Percentiles rank a stretch among this genome's conserved stretches.
Conservation (phyloP, 1,140 invertebrate genomes). For the Octopus bimaculoides region DNA sequence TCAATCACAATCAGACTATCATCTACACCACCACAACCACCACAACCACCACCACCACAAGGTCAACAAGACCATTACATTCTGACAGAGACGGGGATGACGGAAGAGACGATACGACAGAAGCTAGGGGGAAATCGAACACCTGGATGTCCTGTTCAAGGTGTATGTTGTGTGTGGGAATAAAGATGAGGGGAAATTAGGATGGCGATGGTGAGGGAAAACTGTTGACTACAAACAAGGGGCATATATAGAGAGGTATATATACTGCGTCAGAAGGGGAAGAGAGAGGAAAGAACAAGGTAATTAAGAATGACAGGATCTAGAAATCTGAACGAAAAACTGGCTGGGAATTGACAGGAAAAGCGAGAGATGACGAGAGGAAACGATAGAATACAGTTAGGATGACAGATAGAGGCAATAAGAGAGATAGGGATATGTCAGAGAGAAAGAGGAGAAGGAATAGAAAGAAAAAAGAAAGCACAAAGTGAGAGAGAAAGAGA, state of each 20-base stretch:
- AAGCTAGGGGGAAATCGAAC: too few relatives aligned
- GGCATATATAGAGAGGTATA: background rate
- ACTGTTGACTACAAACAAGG: too few relatives aligned
- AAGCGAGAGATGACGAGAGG: background rate
- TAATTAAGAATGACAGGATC: background rate
- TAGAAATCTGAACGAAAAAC: background rate
- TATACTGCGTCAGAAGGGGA: background rate
- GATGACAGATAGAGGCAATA: background rate
- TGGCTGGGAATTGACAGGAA: background rate
- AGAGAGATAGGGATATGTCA: background rate
- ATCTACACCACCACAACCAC: too few relatives aligned
- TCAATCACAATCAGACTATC: too few relatives aligned
- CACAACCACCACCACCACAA: too few relatives aligned
- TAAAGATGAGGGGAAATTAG: too few relatives aligned
- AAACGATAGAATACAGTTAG: background rate
- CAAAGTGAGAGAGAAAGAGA: background rate
- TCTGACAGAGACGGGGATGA: too few relatives aligned
- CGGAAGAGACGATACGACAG: too few relatives aligned
- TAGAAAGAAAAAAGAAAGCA: background rate
- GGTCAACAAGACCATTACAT: too few relatives aligned
- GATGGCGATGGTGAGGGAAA: too few relatives aligned
- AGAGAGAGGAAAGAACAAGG: conserved; percentile 3
- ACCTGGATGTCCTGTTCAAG: too few relatives aligned
- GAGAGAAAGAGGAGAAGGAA: background rate
- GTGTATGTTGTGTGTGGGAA: too few relatives aligned